A percentile compares a stretch with the other conserved stretches of the same genome.
These are phyloP conservation scores for Cyclophora albipunctata DNA, from an alignment of 2,888 invertebrate genomes.

Conservation along the genomic window DNA sequence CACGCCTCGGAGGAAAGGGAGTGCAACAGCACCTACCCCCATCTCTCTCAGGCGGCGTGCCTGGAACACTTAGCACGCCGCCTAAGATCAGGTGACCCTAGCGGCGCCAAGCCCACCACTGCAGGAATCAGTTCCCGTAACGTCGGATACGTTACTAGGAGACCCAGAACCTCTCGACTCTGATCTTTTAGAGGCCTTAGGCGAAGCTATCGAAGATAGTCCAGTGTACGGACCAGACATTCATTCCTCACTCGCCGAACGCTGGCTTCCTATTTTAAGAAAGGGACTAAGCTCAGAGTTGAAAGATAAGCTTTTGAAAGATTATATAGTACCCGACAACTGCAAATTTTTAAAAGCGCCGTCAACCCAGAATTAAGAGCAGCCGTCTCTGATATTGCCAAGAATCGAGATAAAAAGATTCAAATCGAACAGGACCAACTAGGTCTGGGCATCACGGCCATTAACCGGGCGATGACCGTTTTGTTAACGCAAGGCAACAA, in stretches of 20 bases:
- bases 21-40: too few species aligned
- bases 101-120: too few species aligned
- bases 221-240: background rate
- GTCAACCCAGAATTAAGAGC: conserved; percentile 4
- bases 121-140: background rate
- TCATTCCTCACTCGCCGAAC: background rate
- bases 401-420: conserved; percentile 2
- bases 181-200: background rate
- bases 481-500: background rate
- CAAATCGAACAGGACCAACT: background rate
- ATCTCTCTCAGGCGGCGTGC: too few species aligned
- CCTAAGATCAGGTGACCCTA: too few species aligned
- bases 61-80: too few species aligned
- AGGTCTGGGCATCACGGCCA: background rate
- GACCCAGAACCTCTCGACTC: too few species aligned
- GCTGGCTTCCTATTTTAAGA: conserved; percentile 2
- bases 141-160: too few species aligned
- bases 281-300: conserved; percentile 1
- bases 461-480: background rate
- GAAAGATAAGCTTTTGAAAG: conserved; percentile 1
- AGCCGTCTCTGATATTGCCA: background rate
- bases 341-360: conserved; percentile 2
- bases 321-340: conserved; percentile 3
- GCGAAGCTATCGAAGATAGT: background rate
- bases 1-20: too few species aligned